These are phyloP conservation scores for Ips typographus DNA, from an alignment of 1,140 invertebrate species.

Conservation along the genomic window DNA sequence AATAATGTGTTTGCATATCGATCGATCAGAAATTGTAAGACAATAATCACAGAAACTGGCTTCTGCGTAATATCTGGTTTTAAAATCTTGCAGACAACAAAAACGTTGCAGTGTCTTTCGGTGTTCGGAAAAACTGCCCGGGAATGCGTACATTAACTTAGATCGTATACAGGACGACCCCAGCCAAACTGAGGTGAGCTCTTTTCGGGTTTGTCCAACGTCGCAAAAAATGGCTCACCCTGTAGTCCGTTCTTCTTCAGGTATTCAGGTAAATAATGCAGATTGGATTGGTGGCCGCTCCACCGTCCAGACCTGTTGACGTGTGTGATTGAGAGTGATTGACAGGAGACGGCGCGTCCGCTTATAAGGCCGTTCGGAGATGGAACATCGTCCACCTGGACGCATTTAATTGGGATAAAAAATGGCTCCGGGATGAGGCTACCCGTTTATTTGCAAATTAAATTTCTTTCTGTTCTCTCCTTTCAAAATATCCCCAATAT, in stretches of 20 bases:
- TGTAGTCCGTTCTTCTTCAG: constrained; percentile 1
- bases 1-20: too few species aligned
- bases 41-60: too few species aligned
- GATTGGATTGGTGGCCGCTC: constrained; percentile 25
- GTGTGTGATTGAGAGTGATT: constrained; percentile 28
- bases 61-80: not conserved
- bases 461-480: constrained; percentile 11
- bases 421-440: constrained; percentile 6
- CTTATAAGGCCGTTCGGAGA: constrained; percentile 20
- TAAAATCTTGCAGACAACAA: not conserved
- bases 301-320: constrained; percentile 19
- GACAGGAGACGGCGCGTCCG: constrained; percentile 26
- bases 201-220: not conserved
- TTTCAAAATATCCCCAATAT: not conserved
- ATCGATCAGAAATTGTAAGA: too few species aligned
- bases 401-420: constrained; percentile 27
- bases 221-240: not conserved
- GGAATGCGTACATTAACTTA: constrained; percentile 1
- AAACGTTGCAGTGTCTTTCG: not conserved
- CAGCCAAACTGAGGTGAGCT: not conserved
- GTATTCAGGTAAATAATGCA: constrained; percentile 21
- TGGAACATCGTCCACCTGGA: constrained; percentile 19
- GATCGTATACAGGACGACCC: not conserved
- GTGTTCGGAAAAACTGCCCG: not conserved
- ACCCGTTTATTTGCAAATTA: constrained; percentile 22